Evolutionary conservation across 2,888 invertebrate species (phyloP).

Genomic region (Metacarcinus magister): DNA sequence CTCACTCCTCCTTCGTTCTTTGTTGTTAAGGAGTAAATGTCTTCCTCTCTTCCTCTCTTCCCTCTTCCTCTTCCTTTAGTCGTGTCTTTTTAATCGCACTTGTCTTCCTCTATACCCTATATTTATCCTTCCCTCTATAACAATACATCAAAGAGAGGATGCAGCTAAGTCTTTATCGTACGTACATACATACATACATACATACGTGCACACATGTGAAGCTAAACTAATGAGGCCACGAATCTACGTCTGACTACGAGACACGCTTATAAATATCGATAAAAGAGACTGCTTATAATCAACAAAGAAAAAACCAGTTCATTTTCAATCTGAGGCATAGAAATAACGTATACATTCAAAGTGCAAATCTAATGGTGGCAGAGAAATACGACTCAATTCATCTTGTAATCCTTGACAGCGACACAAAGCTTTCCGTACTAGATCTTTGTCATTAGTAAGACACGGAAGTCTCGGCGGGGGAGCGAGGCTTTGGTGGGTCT

Average conservation of each 20-base stretch:
- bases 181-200: neutral
- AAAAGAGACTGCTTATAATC: neutral
- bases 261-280: neutral
- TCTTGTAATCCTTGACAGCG: constrained; percentile 26
- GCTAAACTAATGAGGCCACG: neutral
- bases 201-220: neutral
- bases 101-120: neutral
- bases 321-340: neutral
- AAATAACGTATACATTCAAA: neutral
- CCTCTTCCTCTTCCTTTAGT: neutral
- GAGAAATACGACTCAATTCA: constrained; percentile 11
- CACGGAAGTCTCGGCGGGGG: neutral
- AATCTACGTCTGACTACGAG: neutral
- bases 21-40: constrained; percentile 7
- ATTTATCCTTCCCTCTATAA: neutral
- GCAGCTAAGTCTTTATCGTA: neutral
- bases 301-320: neutral
- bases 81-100: neutral
- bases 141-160: neutral
- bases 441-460: constrained; percentile 2
- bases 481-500: neutral
- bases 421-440: neutral
- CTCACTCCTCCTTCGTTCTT: neutral
- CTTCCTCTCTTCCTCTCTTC: neutral
- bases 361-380: neutral